Percentiles rank a stretch among this genome's conserved stretches.
phyloP scores from a whole-genome alignment of 2,113 vertebrate species.

The Scomber scombrus region DNA sequence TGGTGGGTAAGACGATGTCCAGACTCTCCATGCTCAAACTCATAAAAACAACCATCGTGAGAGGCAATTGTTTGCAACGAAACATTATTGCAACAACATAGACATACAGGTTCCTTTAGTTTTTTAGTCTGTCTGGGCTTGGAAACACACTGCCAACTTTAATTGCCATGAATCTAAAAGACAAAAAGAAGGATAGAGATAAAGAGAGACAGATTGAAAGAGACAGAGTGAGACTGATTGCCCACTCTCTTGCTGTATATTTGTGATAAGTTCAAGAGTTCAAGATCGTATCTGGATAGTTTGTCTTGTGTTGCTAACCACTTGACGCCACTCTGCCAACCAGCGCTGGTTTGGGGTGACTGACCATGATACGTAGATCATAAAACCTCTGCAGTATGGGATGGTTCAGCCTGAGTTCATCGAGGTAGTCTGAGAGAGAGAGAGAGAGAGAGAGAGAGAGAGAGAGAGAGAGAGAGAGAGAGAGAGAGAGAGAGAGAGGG shows the following conservation, averaged over 20 bases:
- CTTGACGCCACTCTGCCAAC: slow-evolving; percentile 80
- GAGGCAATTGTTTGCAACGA: slow-evolving; percentile 48
- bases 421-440: slow-evolving; percentile 46
- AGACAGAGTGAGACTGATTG: slow-evolving; percentile 70
- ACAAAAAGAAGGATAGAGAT: slow-evolving; percentile 40
- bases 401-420: slow-evolving; percentile 83
- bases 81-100: slow-evolving; percentile 59
- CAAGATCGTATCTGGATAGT: slow-evolving; percentile 75
- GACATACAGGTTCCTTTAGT: slow-evolving; percentile 32
- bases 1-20: slow-evolving; percentile 70
- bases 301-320: slow-evolving; percentile 77
- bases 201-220: slow-evolving; percentile 42
- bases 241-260: slow-evolving; percentile 50
- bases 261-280: slow-evolving; percentile 77
- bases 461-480: slow-evolving; percentile 33
- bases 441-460: not conserved
- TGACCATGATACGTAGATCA: slow-evolving; percentile 77
- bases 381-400: slow-evolving; percentile 71
- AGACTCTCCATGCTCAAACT: slow-evolving; percentile 62
- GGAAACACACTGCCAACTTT: slow-evolving; percentile 58
- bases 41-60: slow-evolving; percentile 58
- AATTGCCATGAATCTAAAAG: slow-evolving; percentile 41
- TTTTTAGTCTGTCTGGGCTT: slow-evolving; percentile 18
- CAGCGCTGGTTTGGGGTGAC: slow-evolving; percentile 79
- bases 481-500: not conserved